Conservation (phyloP, 2,797 vertebrate genomes). For the Linurgus olivaceus region DNA sequence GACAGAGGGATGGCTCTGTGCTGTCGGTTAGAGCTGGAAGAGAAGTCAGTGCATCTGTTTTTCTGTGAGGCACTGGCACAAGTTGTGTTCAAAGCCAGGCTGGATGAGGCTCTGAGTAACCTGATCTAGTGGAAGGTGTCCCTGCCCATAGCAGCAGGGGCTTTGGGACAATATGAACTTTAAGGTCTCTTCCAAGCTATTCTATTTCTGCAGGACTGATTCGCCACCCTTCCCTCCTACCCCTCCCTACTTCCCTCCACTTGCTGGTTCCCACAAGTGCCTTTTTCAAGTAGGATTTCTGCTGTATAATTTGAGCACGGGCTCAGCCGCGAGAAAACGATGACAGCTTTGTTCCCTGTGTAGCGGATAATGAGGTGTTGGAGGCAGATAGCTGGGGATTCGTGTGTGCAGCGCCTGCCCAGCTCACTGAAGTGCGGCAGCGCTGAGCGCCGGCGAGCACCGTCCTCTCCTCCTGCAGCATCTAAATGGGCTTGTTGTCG, state of each 20-base stretch:
- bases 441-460: background rate
- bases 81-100: background rate
- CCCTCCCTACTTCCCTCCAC: rapidly evolving
- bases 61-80: background rate
- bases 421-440: background rate
- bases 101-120: background rate
- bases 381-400: background rate
- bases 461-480: background rate
- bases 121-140: background rate
- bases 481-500: background rate
- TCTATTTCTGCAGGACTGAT: background rate
- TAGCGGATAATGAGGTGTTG: background rate
- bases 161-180: background rate
- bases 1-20: background rate
- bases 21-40: background rate
- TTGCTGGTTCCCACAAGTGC: background rate
- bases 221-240: background rate
- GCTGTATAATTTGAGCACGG: background rate
- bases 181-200: background rate
- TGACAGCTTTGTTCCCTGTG: background rate
- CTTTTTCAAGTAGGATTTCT: background rate
- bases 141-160: background rate
- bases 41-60: background rate
- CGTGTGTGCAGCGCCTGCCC: background rate
- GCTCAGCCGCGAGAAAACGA: background rate